phyloP scores from a whole-genome alignment of 2,797 vertebrate species.

The Sebastes hubbsi region DNA sequence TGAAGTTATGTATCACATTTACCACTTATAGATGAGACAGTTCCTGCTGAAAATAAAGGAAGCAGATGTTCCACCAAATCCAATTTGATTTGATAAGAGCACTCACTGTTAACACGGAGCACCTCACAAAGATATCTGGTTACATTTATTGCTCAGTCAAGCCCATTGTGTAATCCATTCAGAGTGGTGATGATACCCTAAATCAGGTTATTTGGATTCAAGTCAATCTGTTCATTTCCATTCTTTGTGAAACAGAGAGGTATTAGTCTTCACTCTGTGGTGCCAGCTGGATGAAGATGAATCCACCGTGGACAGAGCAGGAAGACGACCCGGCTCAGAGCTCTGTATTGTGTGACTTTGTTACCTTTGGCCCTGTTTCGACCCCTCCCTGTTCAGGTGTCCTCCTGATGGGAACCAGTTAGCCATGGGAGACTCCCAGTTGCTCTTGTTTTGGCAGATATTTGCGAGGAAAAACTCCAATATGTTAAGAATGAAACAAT shows the following conservation, averaged over 20 bases:
- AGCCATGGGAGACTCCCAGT: not conserved
- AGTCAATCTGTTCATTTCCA: slow-evolving; percentile 74
- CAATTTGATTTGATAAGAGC: slow-evolving; percentile 76
- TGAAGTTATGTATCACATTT: slow-evolving; percentile 34
- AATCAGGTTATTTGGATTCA: slow-evolving; percentile 81
- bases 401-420: not conserved
- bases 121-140: slow-evolving; percentile 75
- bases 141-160: slow-evolving; percentile 72
- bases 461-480: not conserved
- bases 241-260: slow-evolving; percentile 43
- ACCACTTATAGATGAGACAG: slow-evolving; percentile 17
- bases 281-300: slow-evolving; percentile 45
- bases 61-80: slow-evolving; percentile 81
- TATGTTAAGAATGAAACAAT: not conserved
- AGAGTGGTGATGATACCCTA: slow-evolving; percentile 68
- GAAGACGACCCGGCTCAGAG: slow-evolving; percentile 1
- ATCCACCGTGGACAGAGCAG: slow-evolving; percentile 7
- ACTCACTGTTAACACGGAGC: slow-evolving; percentile 63
- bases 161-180: slow-evolving; percentile 77
- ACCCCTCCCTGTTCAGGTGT: not conserved
- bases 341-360: not conserved
- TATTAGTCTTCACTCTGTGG: slow-evolving; percentile 10
- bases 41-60: slow-evolving; percentile 45
- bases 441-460: not conserved
- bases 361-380: slow-evolving; percentile 6